Conservation (phyloP, 2,797 vertebrate species). For the Ispidina picta region DNA sequence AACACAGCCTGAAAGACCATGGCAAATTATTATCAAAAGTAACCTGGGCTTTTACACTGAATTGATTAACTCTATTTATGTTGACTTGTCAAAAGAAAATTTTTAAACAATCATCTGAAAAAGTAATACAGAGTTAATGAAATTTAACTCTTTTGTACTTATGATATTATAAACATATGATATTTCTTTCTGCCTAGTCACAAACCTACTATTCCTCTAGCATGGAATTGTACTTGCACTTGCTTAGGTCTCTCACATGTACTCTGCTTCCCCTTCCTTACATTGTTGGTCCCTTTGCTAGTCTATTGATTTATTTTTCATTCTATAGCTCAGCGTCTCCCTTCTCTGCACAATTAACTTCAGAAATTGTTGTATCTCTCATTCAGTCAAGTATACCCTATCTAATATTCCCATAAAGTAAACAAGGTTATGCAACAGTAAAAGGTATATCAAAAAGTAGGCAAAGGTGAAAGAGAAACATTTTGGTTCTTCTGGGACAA, state of each 20-base stretch:
- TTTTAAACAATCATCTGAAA: neutral
- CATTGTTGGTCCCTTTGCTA: neutral
- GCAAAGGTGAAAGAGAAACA: neutral
- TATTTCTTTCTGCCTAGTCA: neutral
- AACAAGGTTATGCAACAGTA: neutral
- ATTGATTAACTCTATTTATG: neutral
- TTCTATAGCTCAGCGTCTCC: neutral
- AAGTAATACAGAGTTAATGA: neutral
- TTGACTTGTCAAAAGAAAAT: neutral
- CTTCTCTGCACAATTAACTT: neutral
- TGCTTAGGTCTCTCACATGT: neutral
- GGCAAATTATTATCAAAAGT: neutral
- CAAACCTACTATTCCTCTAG: neutral
- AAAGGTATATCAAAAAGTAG: neutral
- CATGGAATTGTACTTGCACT: neutral
- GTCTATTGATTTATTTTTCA: neutral
- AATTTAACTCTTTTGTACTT: neutral
- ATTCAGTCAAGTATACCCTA: neutral
- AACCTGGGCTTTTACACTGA: neutral
- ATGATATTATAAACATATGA: rapidly evolving
- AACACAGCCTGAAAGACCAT: neutral
- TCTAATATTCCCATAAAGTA: neutral
- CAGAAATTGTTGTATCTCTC: neutral
- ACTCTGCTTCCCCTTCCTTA: neutral
- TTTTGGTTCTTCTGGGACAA: slow-evolving; percentile 2